Percentiles rank a stretch among this genome's conserved stretches.
Evolutionary conservation across 2,113 vertebrate genomes (phyloP).

Genomic region (Sturnira hondurensis): DNA sequence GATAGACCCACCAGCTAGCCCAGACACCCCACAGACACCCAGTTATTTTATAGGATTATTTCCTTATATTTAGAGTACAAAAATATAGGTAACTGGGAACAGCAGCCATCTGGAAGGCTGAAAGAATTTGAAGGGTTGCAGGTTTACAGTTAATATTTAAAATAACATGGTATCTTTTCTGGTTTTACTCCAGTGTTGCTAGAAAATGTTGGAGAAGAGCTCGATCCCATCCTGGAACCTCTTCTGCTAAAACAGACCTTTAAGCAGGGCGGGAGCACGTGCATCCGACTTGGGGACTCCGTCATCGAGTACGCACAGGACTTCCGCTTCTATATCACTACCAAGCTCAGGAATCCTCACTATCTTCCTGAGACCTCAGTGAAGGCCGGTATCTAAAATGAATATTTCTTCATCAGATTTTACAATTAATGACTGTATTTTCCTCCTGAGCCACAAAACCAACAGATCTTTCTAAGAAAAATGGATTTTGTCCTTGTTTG

Average conservation of each 20-base stretch:
- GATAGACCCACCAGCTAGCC: neutral
- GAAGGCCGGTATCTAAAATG: conserved; percentile 79
- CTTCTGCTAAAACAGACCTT: conserved; percentile 91
- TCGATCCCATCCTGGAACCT: conserved; percentile 91
- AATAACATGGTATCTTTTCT: conserved; percentile 9
- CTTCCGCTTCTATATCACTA: conserved; percentile 92
- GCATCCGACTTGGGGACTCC: conserved; percentile 89
- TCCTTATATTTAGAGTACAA: neutral
- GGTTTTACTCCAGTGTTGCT: conserved; percentile 83
- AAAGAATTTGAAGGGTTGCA: neutral
- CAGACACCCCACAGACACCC: neutral
- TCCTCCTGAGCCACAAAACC: neutral
- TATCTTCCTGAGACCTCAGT: conserved; percentile 90
- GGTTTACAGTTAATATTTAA: neutral
- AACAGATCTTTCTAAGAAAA: neutral
- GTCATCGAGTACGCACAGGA: conserved; percentile 87
- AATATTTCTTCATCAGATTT: neutral
- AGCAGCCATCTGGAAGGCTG: neutral
- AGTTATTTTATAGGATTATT: neutral
- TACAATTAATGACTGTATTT: neutral
- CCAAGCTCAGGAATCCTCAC: conserved; percentile 91
- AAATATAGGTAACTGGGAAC: neutral
- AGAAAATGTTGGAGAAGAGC: conserved; percentile 91
- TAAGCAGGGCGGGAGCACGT: conserved; percentile 87
- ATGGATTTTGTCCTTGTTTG: neutral